phyloP scores from a whole-genome alignment of 2,888 invertebrate species.

The Rosalia funebris region DNA sequence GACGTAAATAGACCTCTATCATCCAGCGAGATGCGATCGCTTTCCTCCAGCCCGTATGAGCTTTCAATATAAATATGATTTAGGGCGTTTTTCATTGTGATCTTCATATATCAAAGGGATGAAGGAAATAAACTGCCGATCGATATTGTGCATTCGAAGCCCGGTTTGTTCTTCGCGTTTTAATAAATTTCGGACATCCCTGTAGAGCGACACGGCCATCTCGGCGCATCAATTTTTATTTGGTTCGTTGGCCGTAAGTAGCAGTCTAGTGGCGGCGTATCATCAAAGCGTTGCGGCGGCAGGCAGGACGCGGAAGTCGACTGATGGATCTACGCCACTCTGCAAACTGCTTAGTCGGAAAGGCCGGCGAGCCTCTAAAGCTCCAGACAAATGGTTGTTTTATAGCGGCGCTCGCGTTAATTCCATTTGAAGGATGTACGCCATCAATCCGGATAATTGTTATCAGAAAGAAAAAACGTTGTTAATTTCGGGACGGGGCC shows the following conservation, averaged over 20 bases:
- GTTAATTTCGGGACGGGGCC: conserved; percentile 51
- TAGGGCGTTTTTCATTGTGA: conserved; percentile 2
- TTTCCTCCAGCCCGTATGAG: neutral
- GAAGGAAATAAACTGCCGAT: neutral
- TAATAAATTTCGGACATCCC: neutral
- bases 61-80: conserved; percentile 3
- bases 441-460: conserved; percentile 62
- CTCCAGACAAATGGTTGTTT: conserved; percentile 61
- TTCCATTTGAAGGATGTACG: conserved; percentile 61
- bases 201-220: neutral
- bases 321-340: conserved; percentile 53
- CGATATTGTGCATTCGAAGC: conserved; percentile 1
- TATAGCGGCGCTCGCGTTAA: conserved; percentile 59
- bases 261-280: conserved; percentile 29
- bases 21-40: neutral
- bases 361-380: conserved; percentile 50
- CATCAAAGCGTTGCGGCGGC: conserved; percentile 31
- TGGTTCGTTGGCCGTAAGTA: conserved; percentile 32
- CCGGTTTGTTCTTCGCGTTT: neutral
- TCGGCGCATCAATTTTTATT: conserved; percentile 32
- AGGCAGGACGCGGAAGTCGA: conserved; percentile 28
- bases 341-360: conserved; percentile 49
- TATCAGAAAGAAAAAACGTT: conserved; percentile 58
- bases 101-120: conserved; percentile 1
- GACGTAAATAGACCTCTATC: neutral